A percentile compares a stretch with the other conserved stretches of the same genome.
Evolutionary conservation across 1,140 invertebrate species (phyloP).

Genomic region (Ctenoplectra terminalis): DNA sequence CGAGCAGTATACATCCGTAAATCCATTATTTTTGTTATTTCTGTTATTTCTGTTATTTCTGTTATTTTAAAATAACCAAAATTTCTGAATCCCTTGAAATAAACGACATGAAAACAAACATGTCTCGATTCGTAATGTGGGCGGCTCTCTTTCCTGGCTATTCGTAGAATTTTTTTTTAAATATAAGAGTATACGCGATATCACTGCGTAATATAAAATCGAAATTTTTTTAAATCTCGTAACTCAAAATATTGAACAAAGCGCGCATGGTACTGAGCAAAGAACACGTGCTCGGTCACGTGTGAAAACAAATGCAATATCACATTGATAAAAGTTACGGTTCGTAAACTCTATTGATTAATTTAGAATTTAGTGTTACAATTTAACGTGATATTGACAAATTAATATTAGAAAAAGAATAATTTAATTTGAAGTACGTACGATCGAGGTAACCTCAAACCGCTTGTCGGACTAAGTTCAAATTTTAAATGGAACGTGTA

Average conservation of each 20-base stretch:
- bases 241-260: not conserved
- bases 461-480: not conserved
- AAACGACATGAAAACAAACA: not conserved
- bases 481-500: not conserved
- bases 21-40: not conserved
- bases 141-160: slow-evolving; percentile 30
- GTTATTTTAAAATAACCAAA: not conserved
- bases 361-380: not conserved
- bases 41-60: too few relatives aligned
- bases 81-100: not conserved
- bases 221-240: not conserved
- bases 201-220: not conserved
- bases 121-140: not conserved
- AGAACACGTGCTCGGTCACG: slow-evolving; percentile 21
- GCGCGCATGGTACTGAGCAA: not conserved
- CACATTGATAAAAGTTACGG: not conserved
- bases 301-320: slow-evolving; percentile 1
- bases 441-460: slow-evolving; percentile 23
- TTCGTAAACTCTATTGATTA: too few relatives aligned
- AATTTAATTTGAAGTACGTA: not conserved
- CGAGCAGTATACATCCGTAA: not conserved
- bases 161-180: not conserved
- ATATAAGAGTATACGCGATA: not conserved
- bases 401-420: not conserved
- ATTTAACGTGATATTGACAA: not conserved